These are phyloP conservation scores for Thalassophryne amazonica DNA, from an alignment of 2,797 vertebrate genomes.

Conservation along the genomic window DNA sequence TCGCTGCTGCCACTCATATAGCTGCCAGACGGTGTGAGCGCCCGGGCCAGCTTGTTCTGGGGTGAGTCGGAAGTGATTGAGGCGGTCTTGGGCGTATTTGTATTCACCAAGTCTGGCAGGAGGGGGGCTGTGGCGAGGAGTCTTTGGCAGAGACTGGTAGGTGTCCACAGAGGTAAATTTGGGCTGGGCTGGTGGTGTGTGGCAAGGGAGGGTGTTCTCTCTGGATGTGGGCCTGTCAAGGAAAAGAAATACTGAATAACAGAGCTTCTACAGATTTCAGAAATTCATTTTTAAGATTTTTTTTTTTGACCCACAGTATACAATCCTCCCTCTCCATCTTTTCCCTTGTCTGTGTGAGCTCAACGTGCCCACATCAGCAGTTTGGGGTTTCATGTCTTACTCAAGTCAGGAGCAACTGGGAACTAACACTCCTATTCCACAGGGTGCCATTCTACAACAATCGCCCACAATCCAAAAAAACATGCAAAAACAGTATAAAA, in stretches of 20 bases:
- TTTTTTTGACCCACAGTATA: not conserved
- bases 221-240: slow-evolving; percentile 62
- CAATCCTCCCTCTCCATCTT: too few species aligned
- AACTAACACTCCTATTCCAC: too few species aligned
- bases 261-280: too few species aligned
- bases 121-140: slow-evolving; percentile 79
- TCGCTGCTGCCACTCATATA: slow-evolving; percentile 96
- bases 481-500: too few species aligned
- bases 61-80: slow-evolving; percentile 88
- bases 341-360: too few species aligned
- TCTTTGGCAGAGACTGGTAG: slow-evolving; percentile 90
- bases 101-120: slow-evolving; percentile 85
- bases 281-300: too few species aligned
- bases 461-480: too few species aligned
- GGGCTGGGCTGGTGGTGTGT: slow-evolving; percentile 80
- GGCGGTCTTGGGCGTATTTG: slow-evolving; percentile 93
- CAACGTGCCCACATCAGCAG: too few species aligned
- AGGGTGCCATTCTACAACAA: too few species aligned
- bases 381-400: too few species aligned
- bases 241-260: too few species aligned
- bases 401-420: too few species aligned
- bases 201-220: slow-evolving; percentile 84
- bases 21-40: slow-evolving; percentile 88
- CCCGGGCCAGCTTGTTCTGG: slow-evolving; percentile 83
- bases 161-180: slow-evolving; percentile 74